phyloP scores from a whole-genome alignment of 2,113 vertebrate species.

The Cairina moschata region DNA sequence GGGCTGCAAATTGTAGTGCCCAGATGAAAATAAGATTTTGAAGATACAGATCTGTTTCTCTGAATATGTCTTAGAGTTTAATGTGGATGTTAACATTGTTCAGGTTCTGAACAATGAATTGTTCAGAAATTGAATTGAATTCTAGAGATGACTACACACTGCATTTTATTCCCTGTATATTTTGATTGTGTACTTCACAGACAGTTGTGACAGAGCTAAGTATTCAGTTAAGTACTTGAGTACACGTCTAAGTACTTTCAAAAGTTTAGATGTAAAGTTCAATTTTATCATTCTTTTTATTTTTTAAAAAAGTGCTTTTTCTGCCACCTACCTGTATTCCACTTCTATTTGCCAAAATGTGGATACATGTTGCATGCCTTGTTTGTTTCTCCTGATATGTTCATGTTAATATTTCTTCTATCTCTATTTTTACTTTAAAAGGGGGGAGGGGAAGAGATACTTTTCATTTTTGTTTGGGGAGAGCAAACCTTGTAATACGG shows the following conservation, averaged over 20 bases:
- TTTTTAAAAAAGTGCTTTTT: not conserved
- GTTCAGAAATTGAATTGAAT: not conserved
- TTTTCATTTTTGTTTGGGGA: not conserved
- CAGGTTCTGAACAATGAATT: not conserved
- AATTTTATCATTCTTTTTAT: not conserved
- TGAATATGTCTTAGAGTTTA: not conserved
- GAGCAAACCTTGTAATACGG: not conserved
- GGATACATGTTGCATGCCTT: not conserved
- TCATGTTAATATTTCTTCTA: not conserved
- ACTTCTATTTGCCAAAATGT: not conserved
- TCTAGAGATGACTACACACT: not conserved
- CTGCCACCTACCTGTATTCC: not conserved
- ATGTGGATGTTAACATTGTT: not conserved
- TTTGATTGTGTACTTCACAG: not conserved
- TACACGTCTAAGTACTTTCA: not conserved
- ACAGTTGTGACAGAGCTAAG: not conserved
- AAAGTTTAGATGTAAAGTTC: not conserved
- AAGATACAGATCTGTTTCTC: not conserved
- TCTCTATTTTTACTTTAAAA: not conserved
- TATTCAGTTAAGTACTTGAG: too few relatives aligned
- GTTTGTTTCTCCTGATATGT: not conserved
- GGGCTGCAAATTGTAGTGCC: not conserved
- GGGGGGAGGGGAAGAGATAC: not conserved
- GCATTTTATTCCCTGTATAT: not conserved
- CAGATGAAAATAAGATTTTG: not conserved